phyloP scores from a whole-genome alignment of 2,113 vertebrate species.

The Eudyptes chrysolophus region DNA sequence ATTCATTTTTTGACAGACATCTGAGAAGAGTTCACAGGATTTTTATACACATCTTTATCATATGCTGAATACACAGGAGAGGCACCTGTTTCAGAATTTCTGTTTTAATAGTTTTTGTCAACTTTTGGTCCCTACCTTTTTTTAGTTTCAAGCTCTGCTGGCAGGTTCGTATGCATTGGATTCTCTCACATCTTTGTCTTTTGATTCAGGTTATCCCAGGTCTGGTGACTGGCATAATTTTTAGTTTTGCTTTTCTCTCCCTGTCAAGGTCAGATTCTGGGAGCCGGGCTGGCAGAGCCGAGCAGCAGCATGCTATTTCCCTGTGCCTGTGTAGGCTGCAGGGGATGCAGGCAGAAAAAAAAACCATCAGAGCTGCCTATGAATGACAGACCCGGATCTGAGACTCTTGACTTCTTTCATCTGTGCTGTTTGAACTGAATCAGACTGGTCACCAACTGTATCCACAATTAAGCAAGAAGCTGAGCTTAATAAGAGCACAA shows the following conservation, averaged over 20 bases:
- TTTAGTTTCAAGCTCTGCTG: neutral
- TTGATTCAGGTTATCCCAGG: neutral
- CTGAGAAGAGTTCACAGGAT: neutral
- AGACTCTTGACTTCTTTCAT: neutral
- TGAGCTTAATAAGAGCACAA: neutral
- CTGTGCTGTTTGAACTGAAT: neutral
- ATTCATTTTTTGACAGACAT: neutral
- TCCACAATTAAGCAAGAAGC: neutral
- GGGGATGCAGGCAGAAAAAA: neutral
- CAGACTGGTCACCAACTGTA: neutral
- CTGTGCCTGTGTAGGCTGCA: neutral
- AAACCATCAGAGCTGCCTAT: neutral
- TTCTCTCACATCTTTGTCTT: neutral
- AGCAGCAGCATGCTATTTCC: neutral
- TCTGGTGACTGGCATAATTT: neutral
- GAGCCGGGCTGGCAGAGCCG: neutral
- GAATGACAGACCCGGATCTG: neutral
- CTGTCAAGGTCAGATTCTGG: neutral
- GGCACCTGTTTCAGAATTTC: neutral
- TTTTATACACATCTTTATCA: neutral
- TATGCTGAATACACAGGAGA: neutral
- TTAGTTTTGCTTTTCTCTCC: neutral
- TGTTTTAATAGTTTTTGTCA: neutral
- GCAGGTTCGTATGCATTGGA: neutral
- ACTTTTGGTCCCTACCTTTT: neutral